These are phyloP conservation scores for Aselliscus stoliczkanus DNA, from an alignment of 2,797 vertebrate genomes.

Conservation along the genomic window DNA sequence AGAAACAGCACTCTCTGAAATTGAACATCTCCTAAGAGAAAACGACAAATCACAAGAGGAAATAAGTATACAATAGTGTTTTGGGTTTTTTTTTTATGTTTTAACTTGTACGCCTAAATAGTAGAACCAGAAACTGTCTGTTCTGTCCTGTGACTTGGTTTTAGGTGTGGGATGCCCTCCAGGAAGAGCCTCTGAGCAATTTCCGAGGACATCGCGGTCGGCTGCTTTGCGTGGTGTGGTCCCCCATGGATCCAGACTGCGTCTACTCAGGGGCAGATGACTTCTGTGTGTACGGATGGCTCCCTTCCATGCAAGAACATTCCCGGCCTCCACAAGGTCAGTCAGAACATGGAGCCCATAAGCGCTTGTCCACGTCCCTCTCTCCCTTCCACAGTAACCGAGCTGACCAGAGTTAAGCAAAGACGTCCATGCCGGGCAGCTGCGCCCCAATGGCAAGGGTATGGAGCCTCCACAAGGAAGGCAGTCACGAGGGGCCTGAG, in stretches of 20 bases:
- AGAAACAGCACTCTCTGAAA: background rate
- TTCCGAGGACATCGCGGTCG: slow-evolving; percentile 92
- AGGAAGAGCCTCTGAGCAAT: slow-evolving; percentile 90
- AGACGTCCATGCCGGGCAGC: background rate
- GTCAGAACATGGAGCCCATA: background rate
- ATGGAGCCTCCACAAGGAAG: background rate
- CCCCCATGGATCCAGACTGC: slow-evolving; percentile 89
- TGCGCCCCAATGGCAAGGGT: rapidly evolving
- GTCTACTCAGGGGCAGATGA: slow-evolving; percentile 96
- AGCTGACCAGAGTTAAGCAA: background rate
- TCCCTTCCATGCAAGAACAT: slow-evolving; percentile 89
- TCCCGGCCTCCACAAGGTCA: slow-evolving; percentile 92
- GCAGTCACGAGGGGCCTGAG: background rate
- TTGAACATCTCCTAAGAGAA: background rate
- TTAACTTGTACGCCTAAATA: background rate
- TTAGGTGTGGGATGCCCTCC: slow-evolving; percentile 95
- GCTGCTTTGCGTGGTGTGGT: slow-evolving; percentile 94
- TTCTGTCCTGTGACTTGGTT: background rate
- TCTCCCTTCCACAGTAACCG: background rate
- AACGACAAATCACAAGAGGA: background rate
- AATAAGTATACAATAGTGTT: background rate
- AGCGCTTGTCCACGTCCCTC: background rate
- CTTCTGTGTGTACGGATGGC: slow-evolving; percentile 95
- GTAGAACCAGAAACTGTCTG: background rate
- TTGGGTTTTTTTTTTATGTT: too few relatives aligned